Conservation (phyloP, 2,113 vertebrate species). For the Electrona antarctica region DNA sequence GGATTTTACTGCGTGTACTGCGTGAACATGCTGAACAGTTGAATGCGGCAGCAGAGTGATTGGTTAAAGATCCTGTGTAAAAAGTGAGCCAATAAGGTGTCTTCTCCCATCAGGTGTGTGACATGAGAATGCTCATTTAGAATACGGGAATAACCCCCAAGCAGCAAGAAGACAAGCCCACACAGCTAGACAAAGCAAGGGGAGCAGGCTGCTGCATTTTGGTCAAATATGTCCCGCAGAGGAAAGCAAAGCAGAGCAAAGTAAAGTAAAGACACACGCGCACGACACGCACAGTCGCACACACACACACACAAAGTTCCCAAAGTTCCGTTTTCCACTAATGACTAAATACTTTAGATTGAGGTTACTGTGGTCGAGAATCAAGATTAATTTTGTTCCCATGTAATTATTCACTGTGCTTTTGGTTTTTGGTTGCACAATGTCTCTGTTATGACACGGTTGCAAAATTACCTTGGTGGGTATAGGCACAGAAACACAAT, state of each 20-base stretch:
- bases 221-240: slow-evolving; percentile 33
- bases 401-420: too few relatives aligned
- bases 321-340: neutral
- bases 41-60: slow-evolving; percentile 19
- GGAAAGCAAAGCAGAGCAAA: slow-evolving; percentile 16
- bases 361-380: too few relatives aligned
- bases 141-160: slow-evolving; percentile 13
- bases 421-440: too few relatives aligned
- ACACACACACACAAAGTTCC: neutral
- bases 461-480: too few relatives aligned
- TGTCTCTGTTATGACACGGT: too few relatives aligned
- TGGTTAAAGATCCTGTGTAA: slow-evolving; percentile 47
- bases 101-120: slow-evolving; percentile 7
- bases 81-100: slow-evolving; percentile 14
- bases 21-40: slow-evolving; percentile 51
- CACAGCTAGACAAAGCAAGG: slow-evolving; percentile 42
- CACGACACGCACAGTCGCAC: slow-evolving; percentile 20
- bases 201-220: slow-evolving; percentile 26
- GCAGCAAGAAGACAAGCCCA: slow-evolving; percentile 1
- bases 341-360: too few relatives aligned
- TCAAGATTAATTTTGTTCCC: too few relatives aligned
- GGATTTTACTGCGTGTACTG: slow-evolving; percentile 11
- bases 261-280: slow-evolving; percentile 20
- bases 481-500: neutral
- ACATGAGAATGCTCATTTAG: slow-evolving; percentile 27